Evolutionary conservation across 2,113 vertebrate species (phyloP), one percentile per base, ranked within the genome.

Genomic region (Euleptes europaea): DNA sequence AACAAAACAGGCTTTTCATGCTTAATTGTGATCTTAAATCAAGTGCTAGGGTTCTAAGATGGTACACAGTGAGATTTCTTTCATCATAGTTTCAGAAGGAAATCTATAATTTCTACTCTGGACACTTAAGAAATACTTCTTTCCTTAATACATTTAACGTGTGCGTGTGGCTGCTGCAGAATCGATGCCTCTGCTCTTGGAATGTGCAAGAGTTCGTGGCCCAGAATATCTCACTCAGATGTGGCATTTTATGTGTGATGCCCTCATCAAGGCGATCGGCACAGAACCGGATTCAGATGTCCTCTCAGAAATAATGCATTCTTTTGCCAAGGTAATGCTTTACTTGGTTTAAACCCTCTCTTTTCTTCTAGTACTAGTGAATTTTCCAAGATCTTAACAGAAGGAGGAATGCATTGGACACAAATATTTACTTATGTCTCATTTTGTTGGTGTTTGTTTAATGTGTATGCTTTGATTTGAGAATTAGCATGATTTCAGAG

Each of bases 211-310:
- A 78, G 98, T 99, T 1, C 97, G 98, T 49, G 99, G 99, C 0
- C 98, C 98, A 0, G 98, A 99, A 69, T 99, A 99, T 85, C 98
- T 99, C 83, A 98, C 98, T 0, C 97, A 99, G 95, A 99, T 99
- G 99, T 99, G 99, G 99, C 98, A 98, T 94, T 99, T 99, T 94
- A 99, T 99, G 98, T 99, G 99, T 47, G 98, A 99, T 60, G 98
- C 98, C 0, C 97, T 99, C 75, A 99, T 99, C 95, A 99, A 99
- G 95, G 96, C 98, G 82, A 99, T 99, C 54, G 98, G 99, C 67
- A 99, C 99, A 0, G 99, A 99, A 82, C 98, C 99, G 0, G 98
- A 99, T 89, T 98, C 98, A 0, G 98, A 99, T 47, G 99, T 99
- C 86, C 97, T 99, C 63, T 99, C 99, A 0, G 98, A 99, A 94